A percentile compares a stretch with the other conserved stretches of the same genome.
Evolutionary conservation across 2,113 vertebrate genomes (phyloP).

Genomic region (Elephantulus edwardii): DNA sequence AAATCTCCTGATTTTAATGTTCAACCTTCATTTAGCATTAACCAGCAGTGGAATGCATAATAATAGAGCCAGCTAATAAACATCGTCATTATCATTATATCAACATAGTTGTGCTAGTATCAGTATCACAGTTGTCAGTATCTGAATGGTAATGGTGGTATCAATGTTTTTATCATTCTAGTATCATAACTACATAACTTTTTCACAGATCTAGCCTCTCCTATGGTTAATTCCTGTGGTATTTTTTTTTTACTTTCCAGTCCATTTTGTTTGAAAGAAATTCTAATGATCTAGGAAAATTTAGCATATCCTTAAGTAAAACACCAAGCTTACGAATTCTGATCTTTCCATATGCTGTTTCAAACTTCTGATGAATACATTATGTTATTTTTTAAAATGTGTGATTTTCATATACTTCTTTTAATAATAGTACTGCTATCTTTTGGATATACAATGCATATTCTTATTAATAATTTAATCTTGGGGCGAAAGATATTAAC

Average conservation of each 20-base stretch:
- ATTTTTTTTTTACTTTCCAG: constrained; percentile 24
- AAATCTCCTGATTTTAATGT: constrained; percentile 29
- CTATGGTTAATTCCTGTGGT: not conserved
- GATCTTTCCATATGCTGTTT: too few relatives aligned
- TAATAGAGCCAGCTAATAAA: not conserved
- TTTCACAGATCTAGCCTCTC: constrained; percentile 12
- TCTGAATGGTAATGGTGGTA: not conserved
- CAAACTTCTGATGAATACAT: too few relatives aligned
- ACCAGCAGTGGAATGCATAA: not conserved
- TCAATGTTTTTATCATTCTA: constrained; percentile 40
- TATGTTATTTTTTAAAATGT: too few relatives aligned
- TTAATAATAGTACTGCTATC: too few relatives aligned
- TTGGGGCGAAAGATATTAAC: too few relatives aligned
- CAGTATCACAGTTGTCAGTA: not conserved
- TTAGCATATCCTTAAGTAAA: too few relatives aligned
- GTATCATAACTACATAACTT: not conserved
- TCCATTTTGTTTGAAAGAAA: too few relatives aligned
- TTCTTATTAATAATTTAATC: too few relatives aligned
- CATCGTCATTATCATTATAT: constrained; percentile 22
- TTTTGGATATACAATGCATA: too few relatives aligned
- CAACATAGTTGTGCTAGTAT: not conserved
- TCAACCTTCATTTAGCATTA: constrained; percentile 20
- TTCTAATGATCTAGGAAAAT: too few relatives aligned
- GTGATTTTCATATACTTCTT: too few relatives aligned
- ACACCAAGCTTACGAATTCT: too few relatives aligned